Percentiles rank a stretch among this genome's conserved stretches.
Conservation (phyloP, 2,113 vertebrate genomes). For the Oncorhynchus nerka region DNA sequence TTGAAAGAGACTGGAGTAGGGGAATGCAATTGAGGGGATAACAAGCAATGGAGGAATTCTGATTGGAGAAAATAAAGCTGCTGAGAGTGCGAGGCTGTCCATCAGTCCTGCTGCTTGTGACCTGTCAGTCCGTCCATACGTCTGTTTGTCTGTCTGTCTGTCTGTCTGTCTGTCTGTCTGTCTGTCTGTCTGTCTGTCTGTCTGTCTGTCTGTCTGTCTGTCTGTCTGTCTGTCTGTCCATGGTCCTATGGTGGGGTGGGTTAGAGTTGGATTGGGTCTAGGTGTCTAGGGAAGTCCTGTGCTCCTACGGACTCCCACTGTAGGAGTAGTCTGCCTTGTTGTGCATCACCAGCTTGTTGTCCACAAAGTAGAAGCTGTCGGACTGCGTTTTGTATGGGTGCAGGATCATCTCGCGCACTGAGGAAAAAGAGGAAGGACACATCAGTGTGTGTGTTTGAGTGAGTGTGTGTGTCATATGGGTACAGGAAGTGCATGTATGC, state of each 20-base stretch:
- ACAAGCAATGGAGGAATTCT: conserved; percentile 30
- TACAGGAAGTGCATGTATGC: neutral
- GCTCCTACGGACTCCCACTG: conserved; percentile 84
- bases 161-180: no score
- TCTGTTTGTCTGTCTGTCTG: no score
- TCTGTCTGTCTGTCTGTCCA: conserved; percentile 41
- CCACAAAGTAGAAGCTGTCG: conserved; percentile 99
- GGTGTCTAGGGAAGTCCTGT: neutral
- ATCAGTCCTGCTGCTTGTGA: conserved; percentile 20
- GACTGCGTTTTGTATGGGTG: conserved; percentile 96
- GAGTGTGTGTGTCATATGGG: no score
- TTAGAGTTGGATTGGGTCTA: conserved; percentile 16
- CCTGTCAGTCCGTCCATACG: conserved; percentile 23
- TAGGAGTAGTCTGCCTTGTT: conserved; percentile 99
- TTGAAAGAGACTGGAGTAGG: neutral
- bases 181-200: conserved; percentile 24
- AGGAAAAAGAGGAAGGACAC: conserved; percentile 11
- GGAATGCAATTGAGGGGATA: neutral
- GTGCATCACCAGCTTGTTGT: conserved; percentile 99
- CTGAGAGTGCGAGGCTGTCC: conserved; percentile 32
- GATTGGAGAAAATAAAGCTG: conserved; percentile 31
- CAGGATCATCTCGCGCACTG: conserved; percentile 95
- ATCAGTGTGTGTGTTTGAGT: neutral
- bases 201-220: conserved; percentile 22
- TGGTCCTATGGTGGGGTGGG: conserved; percentile 39